phyloP scores from a whole-genome alignment of 2,888 invertebrate species.

The Epistrophe eligans region DNA sequence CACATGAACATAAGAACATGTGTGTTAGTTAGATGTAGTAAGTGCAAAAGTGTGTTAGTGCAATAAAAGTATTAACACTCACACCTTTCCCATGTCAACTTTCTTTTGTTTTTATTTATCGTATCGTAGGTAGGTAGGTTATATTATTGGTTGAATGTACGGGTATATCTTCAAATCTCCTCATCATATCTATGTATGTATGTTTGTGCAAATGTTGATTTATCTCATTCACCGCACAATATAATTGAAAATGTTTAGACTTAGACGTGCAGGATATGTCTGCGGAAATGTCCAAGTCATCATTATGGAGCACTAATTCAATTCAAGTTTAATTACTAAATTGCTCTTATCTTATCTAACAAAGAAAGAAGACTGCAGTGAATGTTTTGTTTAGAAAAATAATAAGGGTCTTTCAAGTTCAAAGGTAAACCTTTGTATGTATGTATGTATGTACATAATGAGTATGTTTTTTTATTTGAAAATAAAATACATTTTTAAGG shows the following conservation, averaged over 20 bases:
- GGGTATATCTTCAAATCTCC: slow-evolving; percentile 31
- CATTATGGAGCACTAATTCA: slow-evolving; percentile 42
- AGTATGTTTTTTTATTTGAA: no score
- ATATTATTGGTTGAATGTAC: slow-evolving; percentile 15
- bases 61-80: slow-evolving; percentile 52
- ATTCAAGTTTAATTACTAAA: slow-evolving; percentile 65
- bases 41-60: slow-evolving; percentile 8
- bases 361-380: slow-evolving; percentile 8
- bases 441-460: no score
- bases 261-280: slow-evolving; percentile 11
- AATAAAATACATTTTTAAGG: no score
- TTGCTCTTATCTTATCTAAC: slow-evolving; percentile 48
- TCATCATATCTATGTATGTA: slow-evolving; percentile 36
- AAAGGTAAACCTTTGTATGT: no score
- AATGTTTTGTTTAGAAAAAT: not conserved
- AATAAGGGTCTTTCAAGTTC: slow-evolving; percentile 10
- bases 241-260: slow-evolving; percentile 25
- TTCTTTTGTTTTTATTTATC: slow-evolving; percentile 62
- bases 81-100: slow-evolving; percentile 54
- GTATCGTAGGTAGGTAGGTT: not conserved
- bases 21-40: not conserved
- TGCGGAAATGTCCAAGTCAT: slow-evolving; percentile 57
- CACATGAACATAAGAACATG: not conserved
- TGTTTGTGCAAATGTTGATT: slow-evolving; percentile 62
- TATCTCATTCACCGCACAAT: slow-evolving; percentile 47